Evolutionary conservation across 2,113 vertebrate species (phyloP).

Genomic region (Rattus rattus): DNA sequence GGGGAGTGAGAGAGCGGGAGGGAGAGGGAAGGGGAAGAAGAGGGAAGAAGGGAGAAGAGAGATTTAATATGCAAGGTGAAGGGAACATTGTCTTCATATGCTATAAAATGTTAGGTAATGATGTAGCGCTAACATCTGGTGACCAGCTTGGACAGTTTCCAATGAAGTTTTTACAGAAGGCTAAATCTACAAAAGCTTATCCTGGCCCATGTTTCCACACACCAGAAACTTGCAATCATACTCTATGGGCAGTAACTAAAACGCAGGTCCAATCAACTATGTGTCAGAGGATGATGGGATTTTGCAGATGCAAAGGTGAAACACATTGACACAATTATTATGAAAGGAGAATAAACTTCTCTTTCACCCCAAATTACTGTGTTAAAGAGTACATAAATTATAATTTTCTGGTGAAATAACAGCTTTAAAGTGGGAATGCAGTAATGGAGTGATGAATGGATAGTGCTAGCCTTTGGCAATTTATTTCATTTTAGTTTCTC

Average conservation of each 20-base stretch:
- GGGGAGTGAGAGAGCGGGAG: background rate
- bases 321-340: slow-evolving; percentile 80
- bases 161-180: background rate
- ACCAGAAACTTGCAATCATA: background rate
- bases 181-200: background rate
- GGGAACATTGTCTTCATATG: background rate
- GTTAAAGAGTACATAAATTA: slow-evolving; percentile 84
- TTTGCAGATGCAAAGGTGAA: slow-evolving; percentile 83
- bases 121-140: background rate
- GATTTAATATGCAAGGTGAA: background rate
- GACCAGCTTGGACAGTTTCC: background rate
- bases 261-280: slow-evolving; percentile 40
- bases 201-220: slow-evolving; percentile 10
- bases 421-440: slow-evolving; percentile 82
- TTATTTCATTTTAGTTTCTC: slow-evolving; percentile 84
- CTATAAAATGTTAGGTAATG: background rate
- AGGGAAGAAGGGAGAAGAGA: background rate
- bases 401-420: slow-evolving; percentile 77
- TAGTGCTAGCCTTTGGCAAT: slow-evolving; percentile 78
- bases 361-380: slow-evolving; percentile 81
- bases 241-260: background rate
- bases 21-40: background rate
- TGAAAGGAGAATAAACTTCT: slow-evolving; percentile 82
- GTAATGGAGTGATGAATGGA: slow-evolving; percentile 80
- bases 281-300: slow-evolving; percentile 66